phyloP scores from a whole-genome alignment of 2,888 invertebrate species.

The Sarcophaga rosellei region DNA sequence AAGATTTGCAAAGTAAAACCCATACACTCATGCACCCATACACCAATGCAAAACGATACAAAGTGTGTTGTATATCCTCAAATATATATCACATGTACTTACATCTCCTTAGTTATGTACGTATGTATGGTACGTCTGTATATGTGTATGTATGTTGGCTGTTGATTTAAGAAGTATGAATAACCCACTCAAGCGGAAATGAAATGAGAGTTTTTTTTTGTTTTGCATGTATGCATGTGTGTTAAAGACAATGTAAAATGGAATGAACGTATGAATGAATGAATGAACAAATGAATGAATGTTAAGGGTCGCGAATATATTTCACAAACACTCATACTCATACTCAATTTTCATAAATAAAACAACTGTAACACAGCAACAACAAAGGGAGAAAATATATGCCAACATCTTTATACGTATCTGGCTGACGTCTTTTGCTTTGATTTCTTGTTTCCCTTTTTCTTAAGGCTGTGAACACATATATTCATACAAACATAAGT shows the following conservation, averaged over 20 bases:
- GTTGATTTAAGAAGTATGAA: slow-evolving; percentile 42
- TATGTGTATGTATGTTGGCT: background rate
- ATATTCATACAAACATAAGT: background rate
- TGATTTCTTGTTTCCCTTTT: background rate
- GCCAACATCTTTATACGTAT: background rate
- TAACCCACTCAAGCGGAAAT: slow-evolving; percentile 58
- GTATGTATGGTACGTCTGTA: background rate
- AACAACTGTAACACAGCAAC: background rate
- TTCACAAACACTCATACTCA: slow-evolving; percentile 20
- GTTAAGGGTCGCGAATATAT: slow-evolving; percentile 35
- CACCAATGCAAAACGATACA: background rate
- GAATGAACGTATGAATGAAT: background rate
- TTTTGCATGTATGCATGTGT: slow-evolving; percentile 6
- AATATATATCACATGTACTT: background rate
- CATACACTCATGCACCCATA: background rate
- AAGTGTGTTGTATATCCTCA: no score
- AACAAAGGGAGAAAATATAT: background rate
- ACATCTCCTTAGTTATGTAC: background rate
- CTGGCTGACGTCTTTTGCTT: background rate
- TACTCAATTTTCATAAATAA: slow-evolving; percentile 9
- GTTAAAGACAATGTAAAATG: slow-evolving; percentile 15
- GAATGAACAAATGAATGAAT: background rate
- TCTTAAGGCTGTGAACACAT: background rate
- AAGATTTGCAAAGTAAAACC: slow-evolving; percentile 57
- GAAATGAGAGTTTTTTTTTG: slow-evolving; percentile 42